Evolutionary conservation across 2,888 invertebrate genomes (phyloP), one percentile per base, ranked within the genome.

Genomic region (Gerris lacustris): DNA sequence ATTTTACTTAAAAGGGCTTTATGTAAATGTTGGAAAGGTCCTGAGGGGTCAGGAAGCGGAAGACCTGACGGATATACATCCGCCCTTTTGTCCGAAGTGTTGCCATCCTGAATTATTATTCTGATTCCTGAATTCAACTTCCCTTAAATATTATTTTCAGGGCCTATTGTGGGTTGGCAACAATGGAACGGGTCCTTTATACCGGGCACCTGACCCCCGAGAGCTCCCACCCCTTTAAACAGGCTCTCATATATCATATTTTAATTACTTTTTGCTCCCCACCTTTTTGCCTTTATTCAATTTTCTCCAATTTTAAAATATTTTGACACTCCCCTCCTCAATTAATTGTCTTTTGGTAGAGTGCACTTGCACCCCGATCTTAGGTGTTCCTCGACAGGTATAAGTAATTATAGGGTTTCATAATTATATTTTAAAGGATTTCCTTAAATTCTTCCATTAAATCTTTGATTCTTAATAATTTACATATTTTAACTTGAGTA

Each of bases 81-180:
- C 15, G 15, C 55, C 31, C 55, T 55, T 55, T 55, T 55, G 55
- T 55, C 55, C 55, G 55, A 55, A 55, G 55, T 55, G 55, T 55
- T 55, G 55, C 55, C 55, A 15, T 55, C 55, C 55, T 55, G 55
- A 15, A 15, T 9, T 11, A 55, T 55, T 55, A 55, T 55, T 55
- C 55, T 55, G 55, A 55, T 55, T 55, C 55, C 55, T 15, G 55
- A 15, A 55, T 55, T 55, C 55, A 55, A 55, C 11, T 15, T 55
- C 55, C 55, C 55, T 55, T 55, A 55, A 55, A 55, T 55, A 55
- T 55, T 55, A 55, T 55, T 55, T 55, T 55, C 55, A 55, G 55
- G 55, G 15, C 55, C 55, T 15, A 55, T 55, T 55, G 55, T 55
- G 55, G 55, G 55, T 55, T 55, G 5, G 55, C 15, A 55, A 55